Percentiles rank a stretch among this genome's conserved stretches.
These are phyloP conservation scores for Callosobruchus maculatus DNA, from an alignment of 2,888 invertebrate genomes.

Conservation along the genomic window DNA sequence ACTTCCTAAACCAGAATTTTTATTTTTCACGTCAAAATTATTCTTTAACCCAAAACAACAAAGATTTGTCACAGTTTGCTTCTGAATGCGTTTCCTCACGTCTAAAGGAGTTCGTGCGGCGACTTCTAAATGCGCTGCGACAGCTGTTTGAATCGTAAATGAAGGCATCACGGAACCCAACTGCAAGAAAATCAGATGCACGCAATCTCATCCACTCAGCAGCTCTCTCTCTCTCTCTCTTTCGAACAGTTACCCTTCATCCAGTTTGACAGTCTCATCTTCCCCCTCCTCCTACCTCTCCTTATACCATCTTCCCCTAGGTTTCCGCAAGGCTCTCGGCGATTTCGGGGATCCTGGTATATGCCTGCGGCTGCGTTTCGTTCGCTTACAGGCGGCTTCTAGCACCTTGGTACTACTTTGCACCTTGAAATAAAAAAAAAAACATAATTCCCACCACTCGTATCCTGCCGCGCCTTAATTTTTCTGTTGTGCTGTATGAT, in stretches of 20 bases:
- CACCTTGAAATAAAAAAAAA: not conserved
- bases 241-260: not conserved
- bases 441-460: too few species aligned
- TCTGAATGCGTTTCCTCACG: too few species aligned
- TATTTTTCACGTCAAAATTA: too few species aligned
- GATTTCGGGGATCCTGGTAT: slow-evolving; percentile 43
- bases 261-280: not conserved
- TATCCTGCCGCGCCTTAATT: too few species aligned
- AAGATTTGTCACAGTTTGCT: too few species aligned
- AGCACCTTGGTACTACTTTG: slow-evolving; percentile 8
- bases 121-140: too few species aligned
- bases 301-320: slow-evolving; percentile 47
- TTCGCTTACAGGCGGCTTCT: slow-evolving; percentile 18
- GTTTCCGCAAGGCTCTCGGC: slow-evolving; percentile 44
- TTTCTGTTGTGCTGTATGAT: too few species aligned
- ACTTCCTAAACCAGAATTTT: too few species aligned
- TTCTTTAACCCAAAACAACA: too few species aligned
- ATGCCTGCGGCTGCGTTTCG: slow-evolving; percentile 25
- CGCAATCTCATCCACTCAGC: not conserved
- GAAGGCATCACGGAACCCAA: not conserved
- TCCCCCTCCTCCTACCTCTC: slow-evolving; percentile 39
- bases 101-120: too few species aligned
- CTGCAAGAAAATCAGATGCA: not conserved
- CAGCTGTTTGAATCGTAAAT: too few species aligned
- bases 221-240: too few species aligned